Evolutionary conservation across 2,888 invertebrate genomes (phyloP).

Genomic region (Drosophila phalerata): DNA sequence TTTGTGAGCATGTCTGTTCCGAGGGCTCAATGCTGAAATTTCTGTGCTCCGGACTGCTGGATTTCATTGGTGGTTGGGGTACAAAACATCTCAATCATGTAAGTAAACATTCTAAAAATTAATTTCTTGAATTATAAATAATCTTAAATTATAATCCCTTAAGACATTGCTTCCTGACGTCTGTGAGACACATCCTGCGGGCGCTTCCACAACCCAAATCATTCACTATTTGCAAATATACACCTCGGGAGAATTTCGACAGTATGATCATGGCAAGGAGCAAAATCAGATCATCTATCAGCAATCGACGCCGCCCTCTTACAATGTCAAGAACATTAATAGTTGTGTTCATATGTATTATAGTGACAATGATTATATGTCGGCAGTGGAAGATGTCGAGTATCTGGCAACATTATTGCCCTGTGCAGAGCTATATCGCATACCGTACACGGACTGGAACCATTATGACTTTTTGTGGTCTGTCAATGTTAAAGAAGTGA

Average conservation of each 20-base stretch:
- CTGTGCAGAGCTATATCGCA: constrained; percentile 86
- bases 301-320: constrained; percentile 87
- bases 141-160: constrained; percentile 63
- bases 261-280: constrained; percentile 87
- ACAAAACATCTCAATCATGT: constrained; percentile 82
- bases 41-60: constrained; percentile 78
- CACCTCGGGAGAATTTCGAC: constrained; percentile 86
- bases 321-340: constrained; percentile 87
- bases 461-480: constrained; percentile 91
- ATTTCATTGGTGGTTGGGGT: constrained; percentile 83
- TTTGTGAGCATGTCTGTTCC: constrained; percentile 87
- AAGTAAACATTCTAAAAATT: constrained; percentile 42
- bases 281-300: constrained; percentile 87
- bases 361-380: constrained; percentile 89
- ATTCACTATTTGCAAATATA: constrained; percentile 90
- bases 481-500: constrained; percentile 87
- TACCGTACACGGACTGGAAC: constrained; percentile 87
- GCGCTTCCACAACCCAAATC: constrained; percentile 89
- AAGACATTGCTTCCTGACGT: constrained; percentile 90
- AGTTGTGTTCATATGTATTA: constrained; percentile 89
- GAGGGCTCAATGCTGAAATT: constrained; percentile 85
- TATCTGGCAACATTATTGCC: constrained; percentile 86
- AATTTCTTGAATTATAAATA: too few relatives aligned
- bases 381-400: constrained; percentile 86
- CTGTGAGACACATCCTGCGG: constrained; percentile 89